phyloP scores from a whole-genome alignment of 92 coral and sea anemone genomes.

The Porites rus region DNA sequence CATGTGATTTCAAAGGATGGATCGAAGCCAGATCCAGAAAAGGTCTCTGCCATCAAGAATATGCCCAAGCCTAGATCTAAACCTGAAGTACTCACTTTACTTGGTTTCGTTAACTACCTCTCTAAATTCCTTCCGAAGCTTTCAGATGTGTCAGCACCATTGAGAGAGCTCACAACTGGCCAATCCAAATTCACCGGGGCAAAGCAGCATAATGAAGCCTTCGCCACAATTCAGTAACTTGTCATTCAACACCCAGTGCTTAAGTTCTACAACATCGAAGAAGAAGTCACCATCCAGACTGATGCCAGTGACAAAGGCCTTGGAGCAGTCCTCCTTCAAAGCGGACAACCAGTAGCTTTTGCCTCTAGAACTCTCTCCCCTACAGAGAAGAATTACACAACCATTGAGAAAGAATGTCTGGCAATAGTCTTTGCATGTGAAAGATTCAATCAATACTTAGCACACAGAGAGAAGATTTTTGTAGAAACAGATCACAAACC shows the following conservation, averaged over 20 bases:
- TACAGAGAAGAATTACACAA: too few species aligned
- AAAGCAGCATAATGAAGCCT: conserved; percentile 61
- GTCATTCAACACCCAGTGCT: conserved; percentile 54
- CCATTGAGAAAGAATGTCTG: conserved; percentile 13
- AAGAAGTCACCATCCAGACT: too few species aligned
- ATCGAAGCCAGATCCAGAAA: too few species aligned
- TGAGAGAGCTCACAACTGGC: conserved; percentile 51
- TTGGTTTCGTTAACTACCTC: too few species aligned
- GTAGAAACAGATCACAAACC: conserved; percentile 52
- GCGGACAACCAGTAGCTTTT: too few species aligned
- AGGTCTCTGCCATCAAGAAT: too few species aligned
- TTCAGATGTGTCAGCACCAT: conserved; percentile 60
- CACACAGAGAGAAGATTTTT: conserved; percentile 17
- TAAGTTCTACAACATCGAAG: not conserved
- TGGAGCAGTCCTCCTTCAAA: conserved; percentile 54
- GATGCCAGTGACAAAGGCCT: conserved; percentile 36
- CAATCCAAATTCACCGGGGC: conserved; percentile 51
- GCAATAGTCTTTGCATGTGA: conserved; percentile 33
- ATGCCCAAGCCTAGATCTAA: too few species aligned
- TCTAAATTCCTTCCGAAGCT: conserved; percentile 53
- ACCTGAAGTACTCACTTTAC: too few species aligned
- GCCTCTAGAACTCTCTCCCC: too few species aligned
- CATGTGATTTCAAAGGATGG: too few species aligned
- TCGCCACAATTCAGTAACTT: conserved; percentile 33
- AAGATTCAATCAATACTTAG: conserved; percentile 44